Evolutionary conservation across 1,140 invertebrate species (phyloP).

Genomic region (Drosophila simulans): DNA sequence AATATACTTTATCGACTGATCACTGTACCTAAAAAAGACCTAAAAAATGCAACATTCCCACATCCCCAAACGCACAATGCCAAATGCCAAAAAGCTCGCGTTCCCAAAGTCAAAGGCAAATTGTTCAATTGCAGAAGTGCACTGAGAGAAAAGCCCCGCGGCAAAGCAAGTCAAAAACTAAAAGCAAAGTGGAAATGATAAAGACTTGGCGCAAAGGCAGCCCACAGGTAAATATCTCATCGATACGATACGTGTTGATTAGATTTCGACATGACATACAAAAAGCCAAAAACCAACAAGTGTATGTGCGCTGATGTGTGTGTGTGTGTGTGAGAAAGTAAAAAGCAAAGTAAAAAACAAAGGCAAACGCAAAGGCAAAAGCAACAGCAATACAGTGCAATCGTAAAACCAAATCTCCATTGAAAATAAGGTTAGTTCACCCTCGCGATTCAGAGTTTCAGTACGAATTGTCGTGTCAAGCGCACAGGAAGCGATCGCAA

Average conservation of each 20-base stretch:
- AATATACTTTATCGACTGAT: neutral
- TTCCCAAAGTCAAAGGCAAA: constrained; percentile 46
- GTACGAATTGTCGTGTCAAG: constrained; percentile 74
- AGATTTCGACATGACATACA: constrained; percentile 66
- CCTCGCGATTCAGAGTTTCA: constrained; percentile 54
- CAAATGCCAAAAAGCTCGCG: constrained; percentile 32
- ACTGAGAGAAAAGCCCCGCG: constrained; percentile 4
- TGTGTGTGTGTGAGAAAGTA: constrained; percentile 19
- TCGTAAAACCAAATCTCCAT: constrained; percentile 62
- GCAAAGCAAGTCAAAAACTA: neutral
- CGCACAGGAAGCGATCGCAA: constrained; percentile 66
- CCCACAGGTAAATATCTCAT: constrained; percentile 54
- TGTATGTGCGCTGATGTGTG: constrained; percentile 11
- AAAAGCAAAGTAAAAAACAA: constrained; percentile 21
- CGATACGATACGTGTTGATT: constrained; percentile 77
- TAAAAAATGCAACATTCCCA: neutral
- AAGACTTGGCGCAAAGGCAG: constrained; percentile 48
- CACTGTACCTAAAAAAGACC: constrained; percentile 9
- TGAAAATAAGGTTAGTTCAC: constrained; percentile 73
- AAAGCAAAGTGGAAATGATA: constrained; percentile 25
- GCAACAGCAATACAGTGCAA: constrained; percentile 44
- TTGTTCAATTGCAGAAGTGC: constrained; percentile 41
- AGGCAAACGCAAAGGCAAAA: constrained; percentile 15
- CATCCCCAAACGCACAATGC: constrained; percentile 11
- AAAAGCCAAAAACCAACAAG: neutral